phyloP scores from a whole-genome alignment of 2,797 vertebrate genomes.

The Smutsia gigantea region DNA sequence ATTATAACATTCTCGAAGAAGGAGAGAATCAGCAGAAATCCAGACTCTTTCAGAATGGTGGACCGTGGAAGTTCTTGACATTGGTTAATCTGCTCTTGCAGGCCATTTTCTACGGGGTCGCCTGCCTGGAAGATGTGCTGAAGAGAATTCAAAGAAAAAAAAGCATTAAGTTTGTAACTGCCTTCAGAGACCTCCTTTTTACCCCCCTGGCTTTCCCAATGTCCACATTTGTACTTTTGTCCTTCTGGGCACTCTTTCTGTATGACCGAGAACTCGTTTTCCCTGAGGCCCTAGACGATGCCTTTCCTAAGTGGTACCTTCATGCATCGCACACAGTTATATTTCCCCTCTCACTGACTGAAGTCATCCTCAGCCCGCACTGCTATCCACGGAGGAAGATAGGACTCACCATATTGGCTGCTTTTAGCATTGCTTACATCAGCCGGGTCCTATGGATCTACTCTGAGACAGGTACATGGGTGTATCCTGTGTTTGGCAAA shows the following conservation, averaged over 20 bases:
- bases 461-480: conserved; percentile 90
- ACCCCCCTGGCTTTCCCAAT: too few species aligned
- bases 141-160: too few species aligned
- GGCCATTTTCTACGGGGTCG: too few species aligned
- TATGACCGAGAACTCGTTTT: too few species aligned
- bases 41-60: conserved; percentile 90
- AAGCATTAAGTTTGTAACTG: too few species aligned
- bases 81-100: conserved; percentile 95
- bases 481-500: conserved; percentile 91
- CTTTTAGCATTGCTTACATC: conserved; percentile 86
- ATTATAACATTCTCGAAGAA: conserved; percentile 72
- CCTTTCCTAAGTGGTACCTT: too few species aligned
- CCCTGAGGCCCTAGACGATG: too few species aligned
- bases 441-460: conserved; percentile 93
- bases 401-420: conserved; percentile 87
- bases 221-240: too few species aligned
- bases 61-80: conserved; percentile 95
- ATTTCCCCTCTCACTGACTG: conserved; percentile 89
- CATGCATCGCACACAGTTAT: conserved; percentile 92
- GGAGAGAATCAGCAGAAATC: conserved; percentile 81
- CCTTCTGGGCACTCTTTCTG: too few species aligned
- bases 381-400: conserved; percentile 88
- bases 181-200: too few species aligned
- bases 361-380: conserved; percentile 89
- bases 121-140: too few species aligned